Base-by-base conservation (phyloP, 2,113 vertebrate genomes). In the Clupea harengus region DNA sequence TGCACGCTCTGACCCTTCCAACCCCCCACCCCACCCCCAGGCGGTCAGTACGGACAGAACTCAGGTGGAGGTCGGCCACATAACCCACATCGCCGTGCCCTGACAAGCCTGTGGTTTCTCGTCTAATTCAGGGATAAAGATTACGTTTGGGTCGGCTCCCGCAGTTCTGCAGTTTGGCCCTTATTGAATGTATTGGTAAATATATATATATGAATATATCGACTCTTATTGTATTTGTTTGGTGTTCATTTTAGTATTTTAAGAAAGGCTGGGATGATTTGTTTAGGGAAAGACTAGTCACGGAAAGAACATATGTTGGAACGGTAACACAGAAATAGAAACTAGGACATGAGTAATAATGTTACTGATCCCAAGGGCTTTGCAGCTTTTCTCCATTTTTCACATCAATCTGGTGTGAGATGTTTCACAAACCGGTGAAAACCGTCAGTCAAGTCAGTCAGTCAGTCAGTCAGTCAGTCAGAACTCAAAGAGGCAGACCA, bases 121-220 rank as follows among this genome's bases (percentile, higher is more conserved):
- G 28, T 78, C 9, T 78, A 39, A 72, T 72, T 78, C 25, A 78
- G 72, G 72, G 72, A 78, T 78, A 39, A 75, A 75, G 13, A 78
- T 13, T 60, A 78, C 13, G 32, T 72, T 72, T 78, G 72, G 72
- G 32, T 44, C 72, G 28, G 32, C 25, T 32, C 25, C 72, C 72
- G 72, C 13, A 91, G 91, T 93, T 94, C 92, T 92, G 93, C 95
- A 94, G 93, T 93, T 95, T 93, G 91, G 92, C 92, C 91, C 90
- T 90, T 85, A 85, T 93, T 95, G 94, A 95, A 95, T 95, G 95
- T 95, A 95, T 93, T 90, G 87, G 91, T 84, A 84, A 88, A 60
- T 81, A 60, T 88, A 86, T 86, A 88, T 81, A 78, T 39, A 78
- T 39, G 17, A 17, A 78, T 78, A 78, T 78, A 39, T 78, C 15